phyloP scores from a whole-genome alignment of 2,113 vertebrate genomes.

The Toxostoma redivivum region DNA sequence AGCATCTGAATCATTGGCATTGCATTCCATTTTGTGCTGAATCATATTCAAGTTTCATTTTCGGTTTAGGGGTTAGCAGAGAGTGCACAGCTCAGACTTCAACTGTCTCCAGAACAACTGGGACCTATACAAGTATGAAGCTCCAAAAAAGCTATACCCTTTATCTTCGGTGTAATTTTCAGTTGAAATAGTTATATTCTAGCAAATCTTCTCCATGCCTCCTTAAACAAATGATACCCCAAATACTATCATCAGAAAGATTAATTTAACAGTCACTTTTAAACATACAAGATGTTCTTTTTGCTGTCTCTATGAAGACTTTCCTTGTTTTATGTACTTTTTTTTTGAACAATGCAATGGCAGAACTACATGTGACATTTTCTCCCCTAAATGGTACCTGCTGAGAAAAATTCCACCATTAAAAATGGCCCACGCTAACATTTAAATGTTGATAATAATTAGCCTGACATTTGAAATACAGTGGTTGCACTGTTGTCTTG shows the following conservation, averaged over 20 bases:
- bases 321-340: slow-evolving; percentile 35
- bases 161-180: slow-evolving; percentile 58
- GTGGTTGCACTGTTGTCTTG: slow-evolving; percentile 81
- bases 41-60: slow-evolving; percentile 80
- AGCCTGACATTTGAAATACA: slow-evolving; percentile 88
- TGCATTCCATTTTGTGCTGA: slow-evolving; percentile 74
- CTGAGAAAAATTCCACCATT: slow-evolving; percentile 69
- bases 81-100: slow-evolving; percentile 67
- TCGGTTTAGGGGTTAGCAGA: slow-evolving; percentile 70
- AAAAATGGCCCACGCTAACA: slow-evolving; percentile 77
- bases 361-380: slow-evolving; percentile 76
- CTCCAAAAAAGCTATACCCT: slow-evolving; percentile 20
- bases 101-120: slow-evolving; percentile 63
- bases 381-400: slow-evolving; percentile 75
- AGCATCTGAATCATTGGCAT: slow-evolving; percentile 73
- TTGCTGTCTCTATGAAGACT: slow-evolving; percentile 47
- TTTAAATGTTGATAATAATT: slow-evolving; percentile 88
- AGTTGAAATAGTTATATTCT: slow-evolving; percentile 27
- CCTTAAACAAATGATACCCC: slow-evolving; percentile 46
- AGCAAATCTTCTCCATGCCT: slow-evolving; percentile 45
- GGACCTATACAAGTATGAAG: slow-evolving; percentile 25
- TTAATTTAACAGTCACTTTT: slow-evolving; percentile 66
- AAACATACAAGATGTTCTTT: slow-evolving; percentile 67
- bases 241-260: slow-evolving; percentile 45
- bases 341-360: slow-evolving; percentile 45